A percentile compares a stretch with the other conserved stretches of the same genome.
Conservation (phyloP, 2,113 vertebrate genomes). For the Myanophis thanlyinensis region DNA sequence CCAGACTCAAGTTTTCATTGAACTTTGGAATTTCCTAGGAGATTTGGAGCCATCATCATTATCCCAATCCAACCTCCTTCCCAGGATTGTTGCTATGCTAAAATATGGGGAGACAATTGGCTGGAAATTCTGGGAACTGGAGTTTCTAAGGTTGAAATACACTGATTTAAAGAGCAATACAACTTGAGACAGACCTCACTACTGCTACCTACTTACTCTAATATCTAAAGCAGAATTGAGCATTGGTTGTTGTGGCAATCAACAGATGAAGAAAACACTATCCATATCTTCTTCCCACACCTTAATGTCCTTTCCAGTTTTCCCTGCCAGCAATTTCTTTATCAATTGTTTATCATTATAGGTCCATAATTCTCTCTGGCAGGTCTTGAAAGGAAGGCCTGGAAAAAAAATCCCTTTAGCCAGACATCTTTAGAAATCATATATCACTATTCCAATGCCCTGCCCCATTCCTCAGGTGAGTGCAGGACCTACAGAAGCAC, state of each 20-base stretch:
- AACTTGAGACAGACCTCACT: neutral
- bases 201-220: neutral
- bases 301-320: slow-evolving; percentile 6
- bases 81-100: neutral
- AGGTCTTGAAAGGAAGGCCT: slow-evolving; percentile 10
- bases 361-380: slow-evolving; percentile 20
- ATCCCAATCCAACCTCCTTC: neutral
- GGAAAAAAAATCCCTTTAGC: slow-evolving; percentile 24
- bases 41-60: neutral
- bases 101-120: neutral
- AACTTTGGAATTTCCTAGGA: neutral
- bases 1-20: neutral
- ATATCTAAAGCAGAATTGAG: neutral
- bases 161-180: neutral
- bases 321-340: neutral
- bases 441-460: slow-evolving; percentile 10
- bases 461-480: slow-evolving; percentile 2
- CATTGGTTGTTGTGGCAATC: neutral
- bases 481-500: neutral
- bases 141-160: neutral
- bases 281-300: neutral
- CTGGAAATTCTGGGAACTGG: neutral
- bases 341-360: neutral
- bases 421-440: slow-evolving; percentile 9
- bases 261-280: neutral